Base-by-base conservation (phyloP, 2,888 invertebrate genomes). In the Argyresthia goedartella region DNA sequence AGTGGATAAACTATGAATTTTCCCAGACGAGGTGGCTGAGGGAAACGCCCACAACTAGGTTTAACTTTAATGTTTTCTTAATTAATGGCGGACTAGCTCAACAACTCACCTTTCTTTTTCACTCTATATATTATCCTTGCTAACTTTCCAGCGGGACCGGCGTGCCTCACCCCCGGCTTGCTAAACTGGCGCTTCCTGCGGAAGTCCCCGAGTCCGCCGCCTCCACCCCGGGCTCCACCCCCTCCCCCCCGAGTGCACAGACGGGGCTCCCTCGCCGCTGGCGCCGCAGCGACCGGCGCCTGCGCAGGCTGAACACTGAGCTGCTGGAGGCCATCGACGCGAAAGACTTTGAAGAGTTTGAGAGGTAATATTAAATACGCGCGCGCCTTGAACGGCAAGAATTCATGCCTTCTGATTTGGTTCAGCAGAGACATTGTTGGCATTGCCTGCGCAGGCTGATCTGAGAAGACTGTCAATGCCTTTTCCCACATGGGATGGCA, bases 271-370 rank as follows among this genome's bases (percentile, higher is more conserved):
- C 62, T 52, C 76, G 63, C 55, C 74, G 71, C 49, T 81, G 76
- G 75, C 60, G 78, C 16, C 67, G 86, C 1, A 74, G 78, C 41
- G 85, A 86, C 59, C 61, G 84, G 2, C 64, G 85, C 0, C 64
- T 77, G 43, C 67, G 81, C 50, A 69, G 87, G n/a, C 71, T 87
- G 1, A 88, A 88, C 58, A 85, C 87, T 0, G 87, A 88, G 55
- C 70, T 88, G 16, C 65, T 88, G 9, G 81, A 81, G 36, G 87
- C 87, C 35, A 80, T 85, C 1, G 75, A 78, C 6, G 54, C 51
- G 0, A 71, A 76, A 51, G 70, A 87, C 49, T 57, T 75, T 2
- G 76, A 78, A 33, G 78, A 80, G 54, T 73, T 81, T 4, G 77
- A 82, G 59, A 71, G 73, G 87, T 82, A 55, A 53, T 8, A 11